phyloP scores from a whole-genome alignment of 2,888 invertebrate species.

The Cylindroiulus punctatus region DNA sequence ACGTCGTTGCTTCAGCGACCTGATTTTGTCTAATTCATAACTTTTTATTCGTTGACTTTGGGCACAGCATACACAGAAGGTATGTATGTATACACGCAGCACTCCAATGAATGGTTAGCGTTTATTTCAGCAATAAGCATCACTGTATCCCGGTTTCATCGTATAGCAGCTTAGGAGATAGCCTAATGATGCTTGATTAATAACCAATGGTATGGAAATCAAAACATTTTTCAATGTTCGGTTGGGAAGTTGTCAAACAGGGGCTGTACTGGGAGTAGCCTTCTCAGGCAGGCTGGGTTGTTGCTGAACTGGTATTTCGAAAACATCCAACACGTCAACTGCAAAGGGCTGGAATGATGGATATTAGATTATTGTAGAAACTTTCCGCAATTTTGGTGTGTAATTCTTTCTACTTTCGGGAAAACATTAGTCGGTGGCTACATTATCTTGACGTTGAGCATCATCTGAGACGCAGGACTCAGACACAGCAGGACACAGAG shows the following conservation, averaged over 20 bases:
- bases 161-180: background rate
- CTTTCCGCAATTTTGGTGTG: background rate
- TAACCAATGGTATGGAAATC: background rate
- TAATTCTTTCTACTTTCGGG: background rate
- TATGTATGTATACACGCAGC: background rate
- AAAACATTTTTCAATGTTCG: background rate
- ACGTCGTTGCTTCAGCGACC: background rate
- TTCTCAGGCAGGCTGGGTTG: background rate
- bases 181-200: background rate
- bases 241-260: constrained; percentile 5
- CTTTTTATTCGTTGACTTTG: constrained; percentile 5
- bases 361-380: background rate
- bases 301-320: background rate
- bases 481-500: too few species aligned
- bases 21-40: background rate
- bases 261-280: constrained; percentile 20
- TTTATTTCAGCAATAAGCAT: background rate
- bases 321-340: background rate
- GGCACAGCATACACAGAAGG: background rate
- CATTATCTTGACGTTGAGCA: too few species aligned
- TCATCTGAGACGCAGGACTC: too few species aligned
- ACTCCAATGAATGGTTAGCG: background rate
- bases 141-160: background rate
- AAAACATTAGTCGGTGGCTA: background rate
- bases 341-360: background rate